Base-by-base conservation (phyloP, 2,888 invertebrate species). In the Craniophora ligustri region DNA sequence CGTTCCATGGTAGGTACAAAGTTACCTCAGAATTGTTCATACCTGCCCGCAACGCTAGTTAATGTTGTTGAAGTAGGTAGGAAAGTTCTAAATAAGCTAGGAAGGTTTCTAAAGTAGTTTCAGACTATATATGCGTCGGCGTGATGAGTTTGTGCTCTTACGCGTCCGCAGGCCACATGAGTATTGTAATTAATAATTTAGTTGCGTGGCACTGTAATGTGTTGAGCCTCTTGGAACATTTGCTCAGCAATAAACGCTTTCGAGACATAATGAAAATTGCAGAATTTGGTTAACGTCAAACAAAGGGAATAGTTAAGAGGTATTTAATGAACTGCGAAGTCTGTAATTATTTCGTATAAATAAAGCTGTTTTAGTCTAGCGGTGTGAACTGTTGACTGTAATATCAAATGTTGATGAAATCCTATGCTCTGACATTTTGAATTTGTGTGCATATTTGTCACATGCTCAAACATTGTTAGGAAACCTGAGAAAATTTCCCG, bases 51-150 rank as follows among this genome's bases (percentile, higher is more conserved):
- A 47, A 50, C 44, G 32, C 62, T 60, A 50, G 46, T 54, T 67
- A 60, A 60, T 62, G 56, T 54, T 61, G 67, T 64, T 62, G 60
- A 67, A 77, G 70, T 69, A 61, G 72, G 75, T 70, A 67, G 48
- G 57, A 76, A 82, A 84, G 69, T 83, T 83, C 72, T 77, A 81
- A 82, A 84, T 81, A 81, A 83, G 75, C 64, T 36, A 40, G 63
- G 67, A 65, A 67, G 73, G 73, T 74, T 78, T 62, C 42, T 45
- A 40, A 59, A 74, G 71, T 76, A 78, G 70, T 79, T 78, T 49
- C 39, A 31, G 49, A 49, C 50, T 49, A 47, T 63, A 66, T 64
- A 63, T 56, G 56, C 48, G 54, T 68, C 26, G 49, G 60, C 34
- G 67, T 68, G 71, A 69, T 72, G 67, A 63, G 72, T 59, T 62